These are phyloP conservation scores for Amiota communis DNA, from an alignment of 2,888 invertebrate genomes.

Conservation along the genomic window DNA sequence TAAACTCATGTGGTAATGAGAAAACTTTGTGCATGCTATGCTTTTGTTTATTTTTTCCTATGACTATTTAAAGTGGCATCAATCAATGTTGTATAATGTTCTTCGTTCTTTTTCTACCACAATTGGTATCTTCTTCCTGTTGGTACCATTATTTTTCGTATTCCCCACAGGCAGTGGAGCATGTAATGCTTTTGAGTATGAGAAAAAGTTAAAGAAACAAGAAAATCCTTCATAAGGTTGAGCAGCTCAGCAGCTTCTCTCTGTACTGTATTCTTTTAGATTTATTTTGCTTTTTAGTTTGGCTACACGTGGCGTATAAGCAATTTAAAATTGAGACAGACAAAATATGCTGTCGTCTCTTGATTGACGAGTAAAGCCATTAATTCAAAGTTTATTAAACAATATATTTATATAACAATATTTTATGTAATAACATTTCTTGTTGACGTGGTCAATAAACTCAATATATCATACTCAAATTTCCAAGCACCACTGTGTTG, in stretches of 20 bases:
- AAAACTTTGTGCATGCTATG: too few relatives aligned
- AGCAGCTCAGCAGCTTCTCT: neutral
- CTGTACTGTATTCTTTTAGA: too few relatives aligned
- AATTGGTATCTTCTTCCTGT: constrained; percentile 59
- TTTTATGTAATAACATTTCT: neutral
- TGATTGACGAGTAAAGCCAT: constrained; percentile 57
- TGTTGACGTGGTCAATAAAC: neutral
- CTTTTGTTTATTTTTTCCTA: too few relatives aligned
- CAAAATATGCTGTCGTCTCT: constrained; percentile 34
- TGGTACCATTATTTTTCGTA: neutral
- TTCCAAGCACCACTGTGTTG: too few relatives aligned
- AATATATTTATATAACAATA: constrained; percentile 36
- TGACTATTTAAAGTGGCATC: constrained; percentile 56
- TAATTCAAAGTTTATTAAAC: constrained; percentile 61
- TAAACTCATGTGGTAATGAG: too few relatives aligned
- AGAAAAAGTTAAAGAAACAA: too few relatives aligned
- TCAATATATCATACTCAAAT: neutral
- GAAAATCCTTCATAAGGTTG: neutral
- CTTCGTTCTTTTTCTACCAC: constrained; percentile 5
- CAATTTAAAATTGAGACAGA: constrained; percentile 1
- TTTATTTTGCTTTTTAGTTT: constrained; percentile 3
- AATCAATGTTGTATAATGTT: constrained; percentile 47
- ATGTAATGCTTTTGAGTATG: constrained; percentile 41
- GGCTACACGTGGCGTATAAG: constrained; percentile 61
- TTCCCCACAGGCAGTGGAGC: constrained; percentile 56